phyloP scores from a whole-genome alignment of 53 echinoderm and acorn worm species.

The Apostichopus leukothele region DNA sequence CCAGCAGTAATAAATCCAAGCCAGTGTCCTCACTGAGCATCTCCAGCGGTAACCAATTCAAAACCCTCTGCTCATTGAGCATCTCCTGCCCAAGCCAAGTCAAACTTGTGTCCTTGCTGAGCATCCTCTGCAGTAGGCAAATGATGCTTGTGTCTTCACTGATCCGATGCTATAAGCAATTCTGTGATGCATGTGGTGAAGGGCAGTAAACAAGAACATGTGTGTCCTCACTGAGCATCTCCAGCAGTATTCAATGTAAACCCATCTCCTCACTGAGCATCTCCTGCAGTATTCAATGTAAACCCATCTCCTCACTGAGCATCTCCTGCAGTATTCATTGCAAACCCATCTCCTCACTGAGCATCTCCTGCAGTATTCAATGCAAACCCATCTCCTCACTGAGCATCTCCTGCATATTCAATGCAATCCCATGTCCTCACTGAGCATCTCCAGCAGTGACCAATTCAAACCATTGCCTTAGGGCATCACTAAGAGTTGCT shows the following conservation, averaged over 20 bases:
- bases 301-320: not conserved
- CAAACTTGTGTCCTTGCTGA: not conserved
- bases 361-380: not conserved
- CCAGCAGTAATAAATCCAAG: too few relatives aligned
- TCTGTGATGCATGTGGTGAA: too few relatives aligned
- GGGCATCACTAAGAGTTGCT: conserved; percentile 86
- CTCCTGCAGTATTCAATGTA: not conserved
- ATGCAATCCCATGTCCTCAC: not conserved
- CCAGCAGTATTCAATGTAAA: not conserved
- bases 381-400: not conserved
- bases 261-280: not conserved
- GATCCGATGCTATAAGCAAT: too few relatives aligned
- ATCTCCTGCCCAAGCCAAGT: not conserved
- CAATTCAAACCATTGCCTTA: conserved; percentile 98
- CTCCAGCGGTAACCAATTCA: not conserved
- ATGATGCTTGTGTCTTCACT: not conserved
- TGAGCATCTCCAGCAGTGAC: conserved; percentile 85
- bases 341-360: not conserved
- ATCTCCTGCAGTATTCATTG: not conserved
- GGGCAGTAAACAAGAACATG: too few relatives aligned
- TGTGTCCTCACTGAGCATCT: not conserved
- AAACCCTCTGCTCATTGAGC: not conserved
- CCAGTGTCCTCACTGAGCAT: not conserved
- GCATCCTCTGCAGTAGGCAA: not conserved
- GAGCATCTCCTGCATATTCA: not conserved